Evolutionary conservation across 2,797 vertebrate genomes (phyloP).

Genomic region (Peromyscus attwateri): DNA sequence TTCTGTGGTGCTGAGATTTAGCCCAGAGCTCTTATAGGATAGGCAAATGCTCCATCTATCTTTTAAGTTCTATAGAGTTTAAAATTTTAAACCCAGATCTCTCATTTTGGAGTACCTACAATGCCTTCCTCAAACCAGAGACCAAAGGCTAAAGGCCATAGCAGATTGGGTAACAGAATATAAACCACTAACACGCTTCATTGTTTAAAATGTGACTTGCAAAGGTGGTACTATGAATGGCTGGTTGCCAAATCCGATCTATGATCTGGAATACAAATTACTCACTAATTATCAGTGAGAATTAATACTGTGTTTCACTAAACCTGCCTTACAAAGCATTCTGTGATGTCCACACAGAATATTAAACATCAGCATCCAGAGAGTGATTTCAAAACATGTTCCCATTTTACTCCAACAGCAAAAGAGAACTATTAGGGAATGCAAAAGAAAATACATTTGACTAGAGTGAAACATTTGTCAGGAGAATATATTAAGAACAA

Average conservation of each 20-base stretch:
- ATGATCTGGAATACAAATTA: conserved; percentile 69
- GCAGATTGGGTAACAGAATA: not conserved
- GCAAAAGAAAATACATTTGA: conserved; percentile 75
- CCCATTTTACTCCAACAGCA: conserved; percentile 27
- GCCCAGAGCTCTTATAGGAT: not conserved
- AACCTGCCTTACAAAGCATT: conserved; percentile 64
- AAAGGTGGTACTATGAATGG: conserved; percentile 69
- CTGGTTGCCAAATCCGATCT: conserved; percentile 76
- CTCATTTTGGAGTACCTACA: conserved; percentile 52
- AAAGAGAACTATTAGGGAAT: not conserved
- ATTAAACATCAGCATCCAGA: not conserved
- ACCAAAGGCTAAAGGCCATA: conserved; percentile 66
- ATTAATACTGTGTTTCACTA: conserved; percentile 73
- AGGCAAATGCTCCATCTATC: not conserved
- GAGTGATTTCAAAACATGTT: conserved; percentile 62
- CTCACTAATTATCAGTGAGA: conserved; percentile 31
- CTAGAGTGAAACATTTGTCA: conserved; percentile 53
- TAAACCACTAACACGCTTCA: conserved; percentile 20
- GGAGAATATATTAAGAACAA: conserved; percentile 75
- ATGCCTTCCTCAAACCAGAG: conserved; percentile 1
- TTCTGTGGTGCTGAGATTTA: not conserved
- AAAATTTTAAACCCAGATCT: conserved; percentile 40
- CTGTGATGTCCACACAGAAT: not conserved
- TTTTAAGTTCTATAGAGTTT: conserved; percentile 69
- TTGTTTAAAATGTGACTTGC: conserved; percentile 48